Percentiles rank a stretch among this genome's conserved stretches.
phyloP scores from a whole-genome alignment of 1,140 invertebrate species.

The Psix sp. region DNA sequence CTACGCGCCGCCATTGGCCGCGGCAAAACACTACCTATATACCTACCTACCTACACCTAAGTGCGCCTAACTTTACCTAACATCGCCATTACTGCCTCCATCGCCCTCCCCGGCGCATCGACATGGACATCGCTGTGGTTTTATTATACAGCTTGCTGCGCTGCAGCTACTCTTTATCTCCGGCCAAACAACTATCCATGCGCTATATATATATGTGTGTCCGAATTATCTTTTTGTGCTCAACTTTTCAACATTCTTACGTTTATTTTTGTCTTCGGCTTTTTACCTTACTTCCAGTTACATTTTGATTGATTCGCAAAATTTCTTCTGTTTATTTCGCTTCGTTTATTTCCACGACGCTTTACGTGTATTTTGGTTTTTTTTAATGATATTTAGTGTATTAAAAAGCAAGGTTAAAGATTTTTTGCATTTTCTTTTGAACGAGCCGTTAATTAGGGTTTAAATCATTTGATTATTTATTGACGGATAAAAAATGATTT shows the following conservation, averaged over 20 bases:
- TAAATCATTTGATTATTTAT: too few relatives aligned
- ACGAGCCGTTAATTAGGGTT: too few relatives aligned
- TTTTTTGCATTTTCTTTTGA: too few relatives aligned
- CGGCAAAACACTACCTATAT: slow-evolving; percentile 67
- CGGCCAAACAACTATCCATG: slow-evolving; percentile 48
- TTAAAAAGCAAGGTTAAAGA: too few relatives aligned
- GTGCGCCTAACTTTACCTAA: slow-evolving; percentile 77
- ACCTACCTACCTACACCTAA: slow-evolving; percentile 67
- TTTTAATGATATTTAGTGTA: too few relatives aligned
- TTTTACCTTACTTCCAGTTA: not conserved
- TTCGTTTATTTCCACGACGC: too few relatives aligned
- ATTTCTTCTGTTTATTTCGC: too few relatives aligned
- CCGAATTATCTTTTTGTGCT: slow-evolving; percentile 48
- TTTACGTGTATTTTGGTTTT: too few relatives aligned
- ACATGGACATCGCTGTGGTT: slow-evolving; percentile 80
- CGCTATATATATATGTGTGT: slow-evolving; percentile 50
- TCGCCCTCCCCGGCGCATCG: slow-evolving; percentile 87
- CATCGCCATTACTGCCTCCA: slow-evolving; percentile 79
- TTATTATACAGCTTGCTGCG: slow-evolving; percentile 45
- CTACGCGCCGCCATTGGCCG: slow-evolving; percentile 49
- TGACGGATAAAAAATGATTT: too few relatives aligned
- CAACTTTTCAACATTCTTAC: slow-evolving; percentile 25
- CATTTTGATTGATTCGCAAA: too few relatives aligned
- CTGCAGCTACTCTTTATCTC: slow-evolving; percentile 51
- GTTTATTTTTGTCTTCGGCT: not conserved